phyloP scores from a whole-genome alignment of 2,797 vertebrate genomes.

The Micropoecilia bifurca region DNA sequence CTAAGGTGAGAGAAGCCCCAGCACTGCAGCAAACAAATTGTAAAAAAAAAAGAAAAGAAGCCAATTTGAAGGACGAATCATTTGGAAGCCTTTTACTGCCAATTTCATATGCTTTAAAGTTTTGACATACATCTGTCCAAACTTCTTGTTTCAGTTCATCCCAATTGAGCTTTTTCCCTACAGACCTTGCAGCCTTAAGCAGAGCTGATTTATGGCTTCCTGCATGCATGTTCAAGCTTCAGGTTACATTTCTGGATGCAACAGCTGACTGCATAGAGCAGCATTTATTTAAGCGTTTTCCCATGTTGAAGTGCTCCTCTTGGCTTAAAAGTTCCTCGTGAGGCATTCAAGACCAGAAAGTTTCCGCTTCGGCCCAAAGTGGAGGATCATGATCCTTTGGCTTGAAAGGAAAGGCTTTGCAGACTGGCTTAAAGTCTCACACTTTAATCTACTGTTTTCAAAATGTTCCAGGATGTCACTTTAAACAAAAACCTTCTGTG shows the following conservation, averaged over 20 bases:
- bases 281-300: neutral
- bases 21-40: neutral
- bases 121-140: neutral
- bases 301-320: neutral
- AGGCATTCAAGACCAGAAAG: neutral
- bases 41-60: neutral
- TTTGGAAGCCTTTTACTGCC: neutral
- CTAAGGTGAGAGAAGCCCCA: neutral
- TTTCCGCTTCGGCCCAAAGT: neutral
- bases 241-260: neutral
- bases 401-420: neutral
- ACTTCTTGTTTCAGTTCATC: neutral
- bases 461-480: neutral
- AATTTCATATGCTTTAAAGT: neutral
- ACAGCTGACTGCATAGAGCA: neutral
- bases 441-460: neutral
- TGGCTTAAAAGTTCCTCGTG: neutral
- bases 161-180: neutral
- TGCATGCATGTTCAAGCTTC: neutral
- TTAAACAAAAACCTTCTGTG: neutral
- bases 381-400: neutral
- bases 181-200: neutral
- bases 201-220: conserved; percentile 2
- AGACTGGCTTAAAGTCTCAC: neutral
- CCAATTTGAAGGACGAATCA: neutral